Evolutionary conservation across 2,888 invertebrate genomes (phyloP), one percentile per base, ranked within the genome.

Genomic region (Eupithecia dodoneata): DNA sequence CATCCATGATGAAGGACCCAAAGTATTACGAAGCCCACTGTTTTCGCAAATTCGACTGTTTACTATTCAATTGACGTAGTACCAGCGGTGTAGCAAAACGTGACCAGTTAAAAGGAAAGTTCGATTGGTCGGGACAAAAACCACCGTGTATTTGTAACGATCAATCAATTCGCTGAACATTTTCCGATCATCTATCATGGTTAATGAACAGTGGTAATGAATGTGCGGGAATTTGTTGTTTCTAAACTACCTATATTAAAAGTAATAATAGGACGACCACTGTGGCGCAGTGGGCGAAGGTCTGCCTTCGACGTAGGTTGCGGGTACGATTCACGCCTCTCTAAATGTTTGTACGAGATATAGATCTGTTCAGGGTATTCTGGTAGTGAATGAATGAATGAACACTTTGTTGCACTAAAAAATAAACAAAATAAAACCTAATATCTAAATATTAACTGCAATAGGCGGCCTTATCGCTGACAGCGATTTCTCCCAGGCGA

Each of bases 21-120:
- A 65, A 45, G 70, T 70, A 73, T 66, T 72, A 59, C 42, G 69
- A 69, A 44, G 0, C 44, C 67, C 45, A 69, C 42, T 69, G 67
- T 71, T 76, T 73, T 81, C 71, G 70, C 76, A 78, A 81, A 75
- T 76, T 81, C 41, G 52, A 63, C 76, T 78, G 76, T 80, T 79
- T 76, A 75, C 76, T 77, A 82, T 82, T 81, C 81, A 80, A 77
- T 81, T 75, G 81, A 79, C 78, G 81, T 80, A 78, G 66, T 72
- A 79, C 70, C 76, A 73, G 72, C 74, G 79, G 77, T 76, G 81
- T 82, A 80, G 78, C 80, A 81, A 80, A 79, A 82, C 82, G 80
- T 82, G 80, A 81, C 76, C 76, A 66, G 73, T 76, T 70, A 78
- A 81, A 81, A 79, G 76, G 78, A 82, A 80, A 80, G 75, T 72